These are phyloP conservation scores for Chlorodrepanis virens DNA, from an alignment of 2,113 vertebrate genomes.

Conservation along the genomic window DNA sequence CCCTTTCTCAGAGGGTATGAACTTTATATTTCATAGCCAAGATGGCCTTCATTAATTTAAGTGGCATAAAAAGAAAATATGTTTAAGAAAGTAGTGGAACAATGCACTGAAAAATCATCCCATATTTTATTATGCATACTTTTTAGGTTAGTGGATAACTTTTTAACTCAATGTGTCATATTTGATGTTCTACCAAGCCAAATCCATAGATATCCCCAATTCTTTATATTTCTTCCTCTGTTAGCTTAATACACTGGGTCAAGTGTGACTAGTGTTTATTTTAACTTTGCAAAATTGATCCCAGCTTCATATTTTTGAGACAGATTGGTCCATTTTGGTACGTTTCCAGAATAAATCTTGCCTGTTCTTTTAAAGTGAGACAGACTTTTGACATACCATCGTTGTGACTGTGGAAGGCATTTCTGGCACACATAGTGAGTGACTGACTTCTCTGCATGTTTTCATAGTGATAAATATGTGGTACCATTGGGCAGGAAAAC, in stretches of 20 bases:
- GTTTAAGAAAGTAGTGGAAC: neutral
- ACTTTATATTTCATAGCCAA: neutral
- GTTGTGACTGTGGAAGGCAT: conserved; percentile 27
- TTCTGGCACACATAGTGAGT: conserved; percentile 10
- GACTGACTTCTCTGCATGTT: conserved; percentile 45
- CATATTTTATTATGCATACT: neutral
- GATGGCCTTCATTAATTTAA: neutral
- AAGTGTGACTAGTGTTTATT: conserved; percentile 62
- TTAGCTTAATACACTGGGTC: conserved; percentile 22
- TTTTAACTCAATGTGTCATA: neutral
- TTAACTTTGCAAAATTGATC: conserved; percentile 58
- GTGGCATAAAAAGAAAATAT: neutral
- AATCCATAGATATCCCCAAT: neutral
- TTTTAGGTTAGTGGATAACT: neutral
- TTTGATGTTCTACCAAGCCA: neutral
- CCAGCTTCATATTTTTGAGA: conserved; percentile 54
- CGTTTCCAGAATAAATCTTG: conserved; percentile 63
- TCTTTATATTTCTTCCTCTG: conserved; percentile 1
- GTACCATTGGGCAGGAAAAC: conserved; percentile 32
- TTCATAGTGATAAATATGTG: conserved; percentile 52
- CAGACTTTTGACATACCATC: conserved; percentile 39
- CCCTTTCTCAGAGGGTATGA: neutral
- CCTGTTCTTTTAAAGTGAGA: conserved; percentile 51
- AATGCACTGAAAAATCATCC: neutral
- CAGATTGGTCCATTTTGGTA: conserved; percentile 38